Evolutionary conservation across 2,888 invertebrate species (phyloP), one percentile per base, ranked within the genome.

Genomic region (Tetragnatha montana): DNA sequence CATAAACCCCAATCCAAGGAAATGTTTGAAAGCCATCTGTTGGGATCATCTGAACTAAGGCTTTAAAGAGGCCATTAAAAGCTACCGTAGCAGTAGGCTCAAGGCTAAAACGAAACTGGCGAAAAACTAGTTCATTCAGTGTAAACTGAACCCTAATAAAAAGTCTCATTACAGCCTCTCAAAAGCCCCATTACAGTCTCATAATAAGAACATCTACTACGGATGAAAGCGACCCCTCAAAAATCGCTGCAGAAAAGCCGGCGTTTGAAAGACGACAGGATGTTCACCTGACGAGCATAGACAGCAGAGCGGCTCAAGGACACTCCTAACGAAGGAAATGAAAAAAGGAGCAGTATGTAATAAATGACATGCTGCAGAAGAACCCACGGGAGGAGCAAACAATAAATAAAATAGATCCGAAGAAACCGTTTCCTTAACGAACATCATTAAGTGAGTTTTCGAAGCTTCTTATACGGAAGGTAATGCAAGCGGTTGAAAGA

Each of bases 351-450:
- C 22, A 35, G 79, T 60, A 75, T 19, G 70, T 76, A 80, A 87
- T 60, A 73, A 86, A 86, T 79, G 80, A 80, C 83, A 74, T 68
- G 73, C 70, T 73, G 73, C 21, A 79, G 71, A 71, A 79, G 71
- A 82, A 71, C 22, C 21, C 19, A 50, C 14, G 73, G 60, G 49
- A 60, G 69, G 74, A 88, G 71, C 76, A 76, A 87, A 70, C 51
- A 87, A 70, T 49, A 78, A 78, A 70, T 78, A 85, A 75, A 85
- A 70, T 51, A 85, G 47, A 50, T 60, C 47, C 50, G 50, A 49
- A 85, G 73, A 82, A 79, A 86, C n/a, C 8, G 73, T 78, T 88
- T 82, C 81, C 81, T 76, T 88, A 88, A 88, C 82, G 88, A 88
- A 82, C 79, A 50, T 81, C 88, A 88, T 88, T 88, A 88, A 78